Conservation (phyloP, 2,888 invertebrate genomes). For the Drosophila flavopinicola region DNA sequence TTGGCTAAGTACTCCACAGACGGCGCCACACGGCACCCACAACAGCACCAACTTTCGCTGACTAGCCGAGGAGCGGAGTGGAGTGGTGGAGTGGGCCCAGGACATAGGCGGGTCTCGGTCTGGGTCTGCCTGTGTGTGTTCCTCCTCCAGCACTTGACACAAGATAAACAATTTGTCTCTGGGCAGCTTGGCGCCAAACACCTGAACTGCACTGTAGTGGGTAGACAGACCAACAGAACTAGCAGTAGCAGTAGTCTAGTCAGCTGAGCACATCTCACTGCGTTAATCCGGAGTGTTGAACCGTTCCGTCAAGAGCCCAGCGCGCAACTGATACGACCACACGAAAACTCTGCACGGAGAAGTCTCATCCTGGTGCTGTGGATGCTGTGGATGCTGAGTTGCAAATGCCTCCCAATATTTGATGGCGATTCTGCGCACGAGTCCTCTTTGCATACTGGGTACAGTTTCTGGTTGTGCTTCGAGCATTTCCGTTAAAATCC, state of each 20-base stretch:
- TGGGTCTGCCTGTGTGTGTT: too few relatives aligned
- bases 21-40: conserved; percentile 63
- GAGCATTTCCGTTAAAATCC: conserved; percentile 41
- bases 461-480: conserved; percentile 32
- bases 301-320: conserved; percentile 69
- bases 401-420: not conserved
- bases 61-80: conserved; percentile 12
- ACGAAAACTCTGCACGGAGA: not conserved
- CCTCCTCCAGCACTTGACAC: conserved; percentile 71
- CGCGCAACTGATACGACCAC: conserved; percentile 59
- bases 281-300: conserved; percentile 34
- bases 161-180: conserved; percentile 77
- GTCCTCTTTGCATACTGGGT: conserved; percentile 48
- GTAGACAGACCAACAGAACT: too few relatives aligned
- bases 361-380: not conserved
- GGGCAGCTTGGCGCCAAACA: conserved; percentile 77
- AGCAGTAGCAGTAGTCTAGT: too few relatives aligned
- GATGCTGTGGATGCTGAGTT: conserved; percentile 57
- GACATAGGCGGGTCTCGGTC: too few relatives aligned
- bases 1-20: conserved; percentile 66
- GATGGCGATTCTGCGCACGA: conserved; percentile 60
- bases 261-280: conserved; percentile 29
- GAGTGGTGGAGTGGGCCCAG: too few relatives aligned
- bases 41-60: conserved; percentile 38
- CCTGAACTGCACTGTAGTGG: conserved; percentile 36